Evolutionary conservation across 2,888 invertebrate genomes (phyloP).

Genomic region (Sceliomorpha sp.): DNA sequence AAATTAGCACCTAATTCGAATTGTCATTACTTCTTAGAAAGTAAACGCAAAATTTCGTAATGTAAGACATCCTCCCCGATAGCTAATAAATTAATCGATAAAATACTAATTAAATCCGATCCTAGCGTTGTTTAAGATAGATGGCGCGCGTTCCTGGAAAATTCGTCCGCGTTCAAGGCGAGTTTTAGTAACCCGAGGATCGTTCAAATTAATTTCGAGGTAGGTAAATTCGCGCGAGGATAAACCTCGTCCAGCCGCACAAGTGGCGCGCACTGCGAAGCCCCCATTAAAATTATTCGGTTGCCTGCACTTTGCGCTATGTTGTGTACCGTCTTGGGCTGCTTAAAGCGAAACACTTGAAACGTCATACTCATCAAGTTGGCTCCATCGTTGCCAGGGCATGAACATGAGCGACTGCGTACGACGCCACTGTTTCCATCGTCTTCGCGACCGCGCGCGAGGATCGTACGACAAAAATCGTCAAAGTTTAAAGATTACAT

Average conservation of each 20-base stretch:
- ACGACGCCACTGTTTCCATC: not conserved
- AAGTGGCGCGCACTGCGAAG: conserved; percentile 35
- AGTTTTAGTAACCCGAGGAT: conserved; percentile 32
- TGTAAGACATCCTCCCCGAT: too few relatives aligned
- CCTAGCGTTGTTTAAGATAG: conserved; percentile 3
- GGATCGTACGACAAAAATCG: too few relatives aligned
- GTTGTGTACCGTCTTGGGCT: conserved; percentile 29
- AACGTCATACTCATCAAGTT: conserved; percentile 20
- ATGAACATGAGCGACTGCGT: not conserved
- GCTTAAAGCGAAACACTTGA: conserved; percentile 42
- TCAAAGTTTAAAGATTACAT: too few relatives aligned
- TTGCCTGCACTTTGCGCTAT: conserved; percentile 26
- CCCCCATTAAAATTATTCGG: conserved; percentile 49
- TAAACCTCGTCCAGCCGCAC: conserved; percentile 35
- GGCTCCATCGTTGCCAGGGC: conserved; percentile 5
- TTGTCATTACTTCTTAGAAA: too few relatives aligned
- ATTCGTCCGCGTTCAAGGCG: conserved; percentile 36
- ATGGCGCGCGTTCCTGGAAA: conserved; percentile 16
- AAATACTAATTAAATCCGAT: too few relatives aligned
- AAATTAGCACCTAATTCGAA: too few relatives aligned
- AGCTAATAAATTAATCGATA: too few relatives aligned
- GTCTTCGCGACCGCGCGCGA: too few relatives aligned
- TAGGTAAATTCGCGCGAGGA: conserved; percentile 38
- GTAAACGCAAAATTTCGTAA: too few relatives aligned
- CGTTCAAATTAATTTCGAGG: conserved; percentile 45